Evolutionary conservation across 2,888 invertebrate genomes (phyloP), one percentile per base, ranked within the genome.

Genomic region (Rhamnusium bicolor): DNA sequence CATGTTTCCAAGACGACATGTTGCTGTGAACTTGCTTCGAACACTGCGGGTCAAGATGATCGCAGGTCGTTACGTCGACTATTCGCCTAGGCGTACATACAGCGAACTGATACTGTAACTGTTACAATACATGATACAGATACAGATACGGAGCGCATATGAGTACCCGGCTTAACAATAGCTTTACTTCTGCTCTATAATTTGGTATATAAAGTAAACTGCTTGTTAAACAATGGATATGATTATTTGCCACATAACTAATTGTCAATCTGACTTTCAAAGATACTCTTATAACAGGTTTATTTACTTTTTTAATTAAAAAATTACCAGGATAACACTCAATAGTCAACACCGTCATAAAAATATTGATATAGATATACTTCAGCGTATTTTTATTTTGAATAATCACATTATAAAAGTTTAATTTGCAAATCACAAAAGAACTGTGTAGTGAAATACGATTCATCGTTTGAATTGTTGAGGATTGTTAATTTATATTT

Each of bases 201-300:
- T 83, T 83, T 83, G 69, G 79, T 76, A 73, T 79, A 76, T 77
- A 80, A 81, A 80, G n/a, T 82, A 82, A 83, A 83, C 81, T 83
- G 82, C 80, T 82, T 77, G 82, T 81, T 83, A 82, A 80, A 80
- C 80, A 79, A 76, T 76, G 76, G 74, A 71, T 78, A 14, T 40
- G 40, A 40, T 40, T 40, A 40, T 40, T 40, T 40, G 40, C 40
- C 40, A 40, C 40, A n/a, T 40, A 40, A n/a, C 40, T 40, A 40
- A n/a, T 40, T n/a, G n/a, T 40, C n/a, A 40, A 40, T 40, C 40
- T n/a, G 4, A 40, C 40, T 40, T 40, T 40, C 10, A 40, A 4
- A 40, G 40, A 40, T 4, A 12, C 5, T 40, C 40, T 40, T 3
- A 40, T 40, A 12, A 40, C 40, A 40, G 40, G 40, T 40, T n/a